Base-by-base conservation (phyloP, 2,888 invertebrate species). In the Parnassius orleans region DNA sequence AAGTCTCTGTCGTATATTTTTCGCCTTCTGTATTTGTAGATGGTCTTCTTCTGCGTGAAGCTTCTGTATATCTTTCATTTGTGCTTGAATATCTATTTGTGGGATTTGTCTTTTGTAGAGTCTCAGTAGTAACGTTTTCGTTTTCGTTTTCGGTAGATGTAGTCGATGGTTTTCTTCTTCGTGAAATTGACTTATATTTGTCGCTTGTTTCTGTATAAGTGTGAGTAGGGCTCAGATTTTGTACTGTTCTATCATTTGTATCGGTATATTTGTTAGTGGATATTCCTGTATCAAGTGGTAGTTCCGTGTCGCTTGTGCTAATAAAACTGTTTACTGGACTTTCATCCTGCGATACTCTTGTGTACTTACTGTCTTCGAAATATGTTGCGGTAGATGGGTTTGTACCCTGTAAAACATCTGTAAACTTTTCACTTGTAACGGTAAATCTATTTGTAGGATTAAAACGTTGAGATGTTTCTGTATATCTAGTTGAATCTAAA, bases 131-230 rank as follows among this genome's bases (percentile, higher is more conserved):
- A 15, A 53, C 47, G 10, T 52, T 63, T 24, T 63, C 63, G 10
- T 52, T 63, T 24, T 63, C 63, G 33, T 33, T 56, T 47, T 63
- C 60, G 9, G 43, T 42, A 7, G 59, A 56, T 9, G 59, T 59
- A 2, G 58, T 63, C 2, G 63, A 63, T 43, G 63, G 63, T 53
- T 60, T 60, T 15, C 63, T 63, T 60, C 56, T 63, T 46, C 63
- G 55, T 24, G 63, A 60, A 42, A 63, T 53, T 2, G 59, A 47
- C 3, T 59, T 53, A 47, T 60, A 60, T 43, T 43, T 63, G 19
- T 63, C 60, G 41, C 52, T 60, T 56, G 63, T 56, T 1, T 53
- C 59, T 11, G 56, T 43, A 48, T 42, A 43, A 9, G 43, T 54
- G 9, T 53, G 53, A 3, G 60, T 53, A 14, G 63, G 59, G 19